Base-by-base conservation (phyloP, 35 echinoderm and acorn worm genomes). In the Eucidaris tribuloides region DNA sequence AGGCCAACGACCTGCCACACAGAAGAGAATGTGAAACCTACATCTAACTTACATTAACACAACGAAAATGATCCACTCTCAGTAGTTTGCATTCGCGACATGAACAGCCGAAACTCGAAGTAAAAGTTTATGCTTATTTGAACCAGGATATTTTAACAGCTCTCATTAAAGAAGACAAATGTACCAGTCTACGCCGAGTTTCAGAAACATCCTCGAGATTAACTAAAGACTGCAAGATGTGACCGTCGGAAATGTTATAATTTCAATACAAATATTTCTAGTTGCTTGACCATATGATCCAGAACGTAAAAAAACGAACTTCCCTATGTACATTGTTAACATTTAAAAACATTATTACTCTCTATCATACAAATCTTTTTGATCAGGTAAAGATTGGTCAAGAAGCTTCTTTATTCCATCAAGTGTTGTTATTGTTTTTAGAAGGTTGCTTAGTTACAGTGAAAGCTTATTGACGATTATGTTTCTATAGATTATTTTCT, bases 21-120 rank as follows among this genome's bases (percentile, higher is more conserved):
- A 59, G 56, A 59, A 59, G 56, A 59, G 19, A 59, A 59, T 59
- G 56, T 59, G 56, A 59, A 59, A 59, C 56, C 56, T 59, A 59
- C 56, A 20, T 59, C 56, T 1, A 59, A 59, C 4, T 59, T 59
- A 59, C 56, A 59, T 7, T 59, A 59, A 4, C 56, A 59, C 56
- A 59, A 59, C 0, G 56, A 59, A 59, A 59, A 59, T 1, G 56
- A 17, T 17, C 56, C 56, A 59, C 15, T 17, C 56, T 7, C 56
- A 59, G 56, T 59, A 59, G 3, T 0, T 7, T 7, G 56, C 56
- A 59, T 59, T 59, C 56, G 19, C 2, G 56, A 59, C 0, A 59
- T 59, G 56, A 59, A 59, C 56, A 59, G 56, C 56, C 0, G 56
- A 0, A 59, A 59, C 56, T 59, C 56, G 2, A 59, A 59, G 0